A percentile compares a stretch with the other conserved stretches of the same genome.
These are phyloP conservation scores for Zeuzera pyrina DNA, from an alignment of 2,888 invertebrate species.

Conservation along the genomic window DNA sequence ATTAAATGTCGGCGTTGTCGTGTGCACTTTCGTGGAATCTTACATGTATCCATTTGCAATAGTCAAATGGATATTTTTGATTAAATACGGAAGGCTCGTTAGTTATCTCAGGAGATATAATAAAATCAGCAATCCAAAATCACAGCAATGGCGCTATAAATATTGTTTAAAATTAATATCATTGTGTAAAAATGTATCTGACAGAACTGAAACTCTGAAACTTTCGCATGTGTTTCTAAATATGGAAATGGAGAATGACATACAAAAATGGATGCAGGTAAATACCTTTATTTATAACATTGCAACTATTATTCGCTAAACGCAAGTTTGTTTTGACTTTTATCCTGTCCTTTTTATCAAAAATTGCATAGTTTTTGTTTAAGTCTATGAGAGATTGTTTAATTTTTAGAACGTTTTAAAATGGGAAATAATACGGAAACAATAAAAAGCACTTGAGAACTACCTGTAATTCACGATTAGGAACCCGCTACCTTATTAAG, in stretches of 20 bases:
- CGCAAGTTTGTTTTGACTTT: too few species aligned
- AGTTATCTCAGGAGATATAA: conserved; percentile 9
- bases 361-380: too few species aligned
- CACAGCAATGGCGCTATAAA: conserved; percentile 21
- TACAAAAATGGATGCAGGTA: conserved; percentile 28
- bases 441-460: too few species aligned
- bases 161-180: conserved; percentile 36
- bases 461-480: too few species aligned
- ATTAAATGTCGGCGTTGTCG: conserved; percentile 25
- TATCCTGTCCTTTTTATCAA: too few species aligned
- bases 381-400: too few species aligned
- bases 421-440: too few species aligned
- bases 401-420: too few species aligned
- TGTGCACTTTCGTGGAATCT: conserved; percentile 35
- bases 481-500: too few species aligned
- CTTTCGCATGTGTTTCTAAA: conserved; percentile 30
- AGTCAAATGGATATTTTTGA: conserved; percentile 38
- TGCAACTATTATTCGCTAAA: background rate
- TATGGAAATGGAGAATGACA: conserved; percentile 27
- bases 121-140: conserved; percentile 7
- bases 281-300: conserved; percentile 2
- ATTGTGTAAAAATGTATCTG: conserved; percentile 10
- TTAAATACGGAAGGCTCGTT: conserved; percentile 28
- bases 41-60: conserved; percentile 35
- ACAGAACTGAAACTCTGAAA: conserved; percentile 3